These are phyloP conservation scores for Lampris megalopsis DNA, from an alignment of 2,113 vertebrate species.

Conservation along the genomic window DNA sequence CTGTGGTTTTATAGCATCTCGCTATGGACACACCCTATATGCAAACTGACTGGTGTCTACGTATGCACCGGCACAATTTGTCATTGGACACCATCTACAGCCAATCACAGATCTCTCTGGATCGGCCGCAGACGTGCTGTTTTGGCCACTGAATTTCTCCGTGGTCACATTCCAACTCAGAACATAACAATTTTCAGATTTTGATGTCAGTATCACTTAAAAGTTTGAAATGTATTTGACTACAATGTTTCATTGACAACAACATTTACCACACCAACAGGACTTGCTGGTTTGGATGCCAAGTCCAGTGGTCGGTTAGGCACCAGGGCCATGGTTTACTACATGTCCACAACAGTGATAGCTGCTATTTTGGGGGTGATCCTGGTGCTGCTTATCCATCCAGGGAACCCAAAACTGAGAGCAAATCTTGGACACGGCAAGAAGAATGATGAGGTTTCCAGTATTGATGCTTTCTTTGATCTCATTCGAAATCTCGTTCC, in stretches of 20 bases:
- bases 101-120: too few species aligned
- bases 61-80: too few species aligned
- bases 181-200: too few species aligned
- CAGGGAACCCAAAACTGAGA: conserved; percentile 94
- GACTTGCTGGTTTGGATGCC: conserved; percentile 95
- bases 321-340: conserved; percentile 97
- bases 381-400: conserved; percentile 95
- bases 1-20: too few species aligned
- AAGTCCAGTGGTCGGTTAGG: conserved; percentile 97
- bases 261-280: conserved; percentile 71
- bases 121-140: too few species aligned
- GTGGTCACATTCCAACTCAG: too few species aligned
- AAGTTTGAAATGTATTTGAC: too few species aligned
- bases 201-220: too few species aligned
- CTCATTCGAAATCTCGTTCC: conserved; percentile 97
- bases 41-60: too few species aligned
- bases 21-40: too few species aligned
- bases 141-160: too few species aligned
- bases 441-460: conserved; percentile 97
- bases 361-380: conserved; percentile 94
- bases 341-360: conserved; percentile 97
- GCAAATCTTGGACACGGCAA: conserved; percentile 94
- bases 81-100: too few species aligned
- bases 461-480: conserved; percentile 95
- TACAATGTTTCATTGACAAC: neutral